Base-by-base conservation (phyloP, 2,113 vertebrate species). In the Excalfactoria chinensis region DNA sequence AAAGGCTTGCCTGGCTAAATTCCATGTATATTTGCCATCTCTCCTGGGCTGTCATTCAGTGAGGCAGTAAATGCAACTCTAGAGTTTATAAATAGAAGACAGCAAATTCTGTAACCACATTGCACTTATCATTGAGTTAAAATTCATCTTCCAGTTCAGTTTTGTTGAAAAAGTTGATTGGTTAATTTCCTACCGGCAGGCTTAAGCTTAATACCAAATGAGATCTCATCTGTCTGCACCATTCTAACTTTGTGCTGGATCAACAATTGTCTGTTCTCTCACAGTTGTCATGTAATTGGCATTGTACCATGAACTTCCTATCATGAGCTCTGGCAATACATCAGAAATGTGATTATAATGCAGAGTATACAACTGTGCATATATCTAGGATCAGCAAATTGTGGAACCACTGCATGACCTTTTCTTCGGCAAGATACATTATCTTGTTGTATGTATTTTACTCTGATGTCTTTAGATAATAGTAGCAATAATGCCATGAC, bases 181-280 rank as follows among this genome's bases (percentile, higher is more conserved):
- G 79, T 34, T 80, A 67, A 89, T 89, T 95, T 88, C 48, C 68
- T 88, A 88, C 37, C 7, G 44, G 68, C 25, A 66, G 88, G 92
- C 90, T 95, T 95, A 86, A 74, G 59, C 88, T 89, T 96, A 94
- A 94, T 93, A 80, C 79, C 85, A 80, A 91, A 93, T 77, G 75
- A 95, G 92, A 91, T 94, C 89, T 89, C 72, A 91, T 95, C 92
- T 95, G 95, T 95, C 90, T 95, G 75, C 71, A 71, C 79, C n/a
- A 69, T 93, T 88, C 79, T 89, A 43, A 80, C 80, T 93, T 94
- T 94, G 74, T 94, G 85, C 92, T 94, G 88, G 56, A 67, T 96
- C 90, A 94, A 89, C 90, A 95, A 81, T 91, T 95, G 95, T 94
- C 88, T 93, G 0, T 93, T 89, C 60, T 91, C 72, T 41, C 64